Conservation (phyloP, 2,888 invertebrate species). For the Orthosia cruda region DNA sequence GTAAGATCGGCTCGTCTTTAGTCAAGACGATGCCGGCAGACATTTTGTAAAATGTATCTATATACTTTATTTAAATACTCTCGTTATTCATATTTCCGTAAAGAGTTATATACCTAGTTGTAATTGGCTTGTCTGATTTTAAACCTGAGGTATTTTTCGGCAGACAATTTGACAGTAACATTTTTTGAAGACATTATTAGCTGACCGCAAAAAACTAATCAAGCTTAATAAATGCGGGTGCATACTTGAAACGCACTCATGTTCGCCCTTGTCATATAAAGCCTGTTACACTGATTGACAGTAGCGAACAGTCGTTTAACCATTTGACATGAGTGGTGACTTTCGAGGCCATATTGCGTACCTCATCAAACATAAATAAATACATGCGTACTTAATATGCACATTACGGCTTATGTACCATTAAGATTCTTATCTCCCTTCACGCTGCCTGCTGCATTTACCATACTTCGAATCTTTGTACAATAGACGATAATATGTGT, state of each 20-base stretch:
- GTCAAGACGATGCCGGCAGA: slow-evolving; percentile 59
- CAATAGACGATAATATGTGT: slow-evolving; percentile 62
- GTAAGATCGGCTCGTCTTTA: slow-evolving; percentile 71
- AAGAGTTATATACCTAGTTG: slow-evolving; percentile 17
- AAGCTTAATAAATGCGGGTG: background rate
- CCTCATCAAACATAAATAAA: slow-evolving; percentile 64
- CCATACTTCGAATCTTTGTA: slow-evolving; percentile 59
- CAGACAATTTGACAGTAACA: background rate
- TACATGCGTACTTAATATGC: slow-evolving; percentile 58
- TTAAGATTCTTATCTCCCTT: slow-evolving; percentile 80
- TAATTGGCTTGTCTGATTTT: slow-evolving; percentile 45
- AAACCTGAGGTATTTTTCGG: background rate
- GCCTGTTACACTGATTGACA: slow-evolving; percentile 53
- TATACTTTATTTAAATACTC: slow-evolving; percentile 59
- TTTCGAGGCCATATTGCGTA: slow-evolving; percentile 56
- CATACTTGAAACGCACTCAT: slow-evolving; percentile 4
- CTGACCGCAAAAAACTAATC: slow-evolving; percentile 12
- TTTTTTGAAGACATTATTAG: slow-evolving; percentile 8
- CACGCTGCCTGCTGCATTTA: slow-evolving; percentile 62
- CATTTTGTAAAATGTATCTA: slow-evolving; percentile 62
- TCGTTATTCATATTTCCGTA: slow-evolving; percentile 50
- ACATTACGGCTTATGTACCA: slow-evolving; percentile 72
- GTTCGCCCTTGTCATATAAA: slow-evolving; percentile 46
- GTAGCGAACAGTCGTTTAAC: slow-evolving; percentile 42
- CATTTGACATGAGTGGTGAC: slow-evolving; percentile 54